These are phyloP conservation scores for Caenorhabditis panamensis DNA, from an alignment of 2,888 invertebrate genomes.

Conservation along the genomic window DNA sequence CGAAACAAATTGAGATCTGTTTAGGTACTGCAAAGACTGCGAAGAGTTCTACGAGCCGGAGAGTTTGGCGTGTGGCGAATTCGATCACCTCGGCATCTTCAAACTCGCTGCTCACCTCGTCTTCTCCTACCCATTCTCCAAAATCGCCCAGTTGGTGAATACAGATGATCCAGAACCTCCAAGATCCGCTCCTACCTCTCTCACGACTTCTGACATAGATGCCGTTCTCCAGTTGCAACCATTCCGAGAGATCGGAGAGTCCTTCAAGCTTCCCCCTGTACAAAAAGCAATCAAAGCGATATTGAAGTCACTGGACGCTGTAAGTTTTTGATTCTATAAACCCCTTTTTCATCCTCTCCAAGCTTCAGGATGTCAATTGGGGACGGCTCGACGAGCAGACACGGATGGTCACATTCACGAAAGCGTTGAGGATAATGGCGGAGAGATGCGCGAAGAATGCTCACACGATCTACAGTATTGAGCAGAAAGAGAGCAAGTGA, in stretches of 20 bases:
- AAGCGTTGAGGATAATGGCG: slow-evolving; percentile 43
- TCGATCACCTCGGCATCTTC: slow-evolving; percentile 58
- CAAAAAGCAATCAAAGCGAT: slow-evolving; percentile 35
- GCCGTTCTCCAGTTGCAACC: slow-evolving; percentile 37
- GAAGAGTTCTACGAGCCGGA: slow-evolving; percentile 52
- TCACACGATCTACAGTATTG: slow-evolving; percentile 46
- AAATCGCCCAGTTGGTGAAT: slow-evolving; percentile 21
- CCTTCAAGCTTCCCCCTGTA: slow-evolving; percentile 14
- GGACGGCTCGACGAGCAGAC: slow-evolving; percentile 15
- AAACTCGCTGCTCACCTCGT: slow-evolving; percentile 60
- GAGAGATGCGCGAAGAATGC: slow-evolving; percentile 55
- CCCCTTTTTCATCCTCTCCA: not conserved
- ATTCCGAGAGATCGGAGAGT: slow-evolving; percentile 32
- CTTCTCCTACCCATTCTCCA: slow-evolving; percentile 28
- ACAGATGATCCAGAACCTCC: slow-evolving; percentile 25
- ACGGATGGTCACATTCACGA: slow-evolving; percentile 26
- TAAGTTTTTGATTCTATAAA: not conserved
- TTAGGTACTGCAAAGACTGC: slow-evolving; percentile 45
- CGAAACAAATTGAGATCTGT: not conserved
- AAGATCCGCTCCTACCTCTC: slow-evolving; percentile 9
- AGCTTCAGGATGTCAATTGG: slow-evolving; percentile 50
- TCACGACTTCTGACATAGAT: slow-evolving; percentile 25
- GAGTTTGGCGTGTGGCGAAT: slow-evolving; percentile 31
- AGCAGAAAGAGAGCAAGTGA: slow-evolving; percentile 33
- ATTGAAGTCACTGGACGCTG: slow-evolving; percentile 15